These are phyloP conservation scores for Dendrocincla tyrannina DNA, from an alignment of 2,797 vertebrate genomes.

Conservation along the genomic window DNA sequence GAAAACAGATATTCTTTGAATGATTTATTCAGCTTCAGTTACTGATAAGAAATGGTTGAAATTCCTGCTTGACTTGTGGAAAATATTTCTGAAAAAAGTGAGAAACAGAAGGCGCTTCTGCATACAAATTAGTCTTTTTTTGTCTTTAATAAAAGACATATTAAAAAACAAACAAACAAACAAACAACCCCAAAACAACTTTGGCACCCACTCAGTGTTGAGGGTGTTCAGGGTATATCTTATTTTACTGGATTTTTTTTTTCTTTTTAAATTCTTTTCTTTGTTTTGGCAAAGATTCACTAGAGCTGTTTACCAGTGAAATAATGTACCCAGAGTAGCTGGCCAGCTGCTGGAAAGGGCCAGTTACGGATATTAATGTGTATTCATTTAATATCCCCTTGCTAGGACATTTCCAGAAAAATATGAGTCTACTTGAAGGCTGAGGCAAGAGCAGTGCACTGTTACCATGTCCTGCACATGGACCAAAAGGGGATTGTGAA, in stretches of 20 bases:
- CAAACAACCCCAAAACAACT: background rate
- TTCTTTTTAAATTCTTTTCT: background rate
- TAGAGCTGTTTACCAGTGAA: background rate
- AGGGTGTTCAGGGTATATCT: background rate
- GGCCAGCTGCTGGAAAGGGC: background rate
- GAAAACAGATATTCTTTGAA: background rate
- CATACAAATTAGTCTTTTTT: background rate
- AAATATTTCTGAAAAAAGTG: background rate
- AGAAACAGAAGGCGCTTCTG: background rate
- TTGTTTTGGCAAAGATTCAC: background rate
- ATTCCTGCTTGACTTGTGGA: background rate
- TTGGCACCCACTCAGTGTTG: background rate
- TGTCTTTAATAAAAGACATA: background rate
- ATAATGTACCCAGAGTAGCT: background rate
- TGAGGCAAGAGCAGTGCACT: background rate
- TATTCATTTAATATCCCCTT: background rate
- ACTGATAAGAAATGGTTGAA: background rate
- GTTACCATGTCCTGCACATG: fast-evolving
- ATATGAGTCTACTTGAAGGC: background rate
- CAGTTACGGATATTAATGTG: background rate
- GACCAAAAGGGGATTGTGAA: background rate
- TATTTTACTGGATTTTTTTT: background rate
- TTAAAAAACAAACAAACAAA: background rate
- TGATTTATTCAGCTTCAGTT: background rate
- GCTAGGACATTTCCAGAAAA: background rate